A percentile compares a stretch with the other conserved stretches of the same genome.
These are phyloP conservation scores for Diabrotica virgifera DNA, from an alignment of 1,140 invertebrate genomes.

Conservation along the genomic window DNA sequence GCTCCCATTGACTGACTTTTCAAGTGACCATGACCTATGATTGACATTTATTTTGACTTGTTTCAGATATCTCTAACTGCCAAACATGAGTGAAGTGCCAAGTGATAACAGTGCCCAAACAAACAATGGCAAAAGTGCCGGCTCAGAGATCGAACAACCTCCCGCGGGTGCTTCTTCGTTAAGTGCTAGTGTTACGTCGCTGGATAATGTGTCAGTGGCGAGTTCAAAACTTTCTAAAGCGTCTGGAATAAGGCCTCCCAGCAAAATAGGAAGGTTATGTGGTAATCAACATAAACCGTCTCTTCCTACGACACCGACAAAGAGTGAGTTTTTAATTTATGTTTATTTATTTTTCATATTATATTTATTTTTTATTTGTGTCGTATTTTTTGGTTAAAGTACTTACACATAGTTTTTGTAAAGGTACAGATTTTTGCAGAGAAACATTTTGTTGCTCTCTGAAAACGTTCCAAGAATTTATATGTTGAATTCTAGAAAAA, in stretches of 20 bases:
- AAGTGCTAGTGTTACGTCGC: constrained; percentile 39
- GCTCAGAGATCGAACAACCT: neutral
- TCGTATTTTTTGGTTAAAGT: too few relatives aligned
- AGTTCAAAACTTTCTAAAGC: constrained; percentile 35
- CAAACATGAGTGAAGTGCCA: constrained; percentile 1
- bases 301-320: constrained; percentile 55
- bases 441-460: too few relatives aligned
- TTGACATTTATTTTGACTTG: neutral
- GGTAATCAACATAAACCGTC: constrained; percentile 58
- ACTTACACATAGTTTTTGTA: too few relatives aligned
- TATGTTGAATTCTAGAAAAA: too few relatives aligned
- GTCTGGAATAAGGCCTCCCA: constrained; percentile 59
- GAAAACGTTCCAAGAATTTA: too few relatives aligned
- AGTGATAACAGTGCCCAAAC: constrained; percentile 15
- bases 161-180: constrained; percentile 13
- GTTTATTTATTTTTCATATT: too few relatives aligned
- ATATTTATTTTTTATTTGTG: too few relatives aligned
- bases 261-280: constrained; percentile 60
- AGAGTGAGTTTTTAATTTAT: constrained; percentile 15
- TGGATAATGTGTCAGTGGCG: constrained; percentile 25
- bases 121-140: neutral
- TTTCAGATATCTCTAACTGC: neutral
- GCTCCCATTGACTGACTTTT: neutral
- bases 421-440: too few relatives aligned
- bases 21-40: neutral